Conservation (phyloP, 2,113 vertebrate species). For the Triplophysa tibetana region DNA sequence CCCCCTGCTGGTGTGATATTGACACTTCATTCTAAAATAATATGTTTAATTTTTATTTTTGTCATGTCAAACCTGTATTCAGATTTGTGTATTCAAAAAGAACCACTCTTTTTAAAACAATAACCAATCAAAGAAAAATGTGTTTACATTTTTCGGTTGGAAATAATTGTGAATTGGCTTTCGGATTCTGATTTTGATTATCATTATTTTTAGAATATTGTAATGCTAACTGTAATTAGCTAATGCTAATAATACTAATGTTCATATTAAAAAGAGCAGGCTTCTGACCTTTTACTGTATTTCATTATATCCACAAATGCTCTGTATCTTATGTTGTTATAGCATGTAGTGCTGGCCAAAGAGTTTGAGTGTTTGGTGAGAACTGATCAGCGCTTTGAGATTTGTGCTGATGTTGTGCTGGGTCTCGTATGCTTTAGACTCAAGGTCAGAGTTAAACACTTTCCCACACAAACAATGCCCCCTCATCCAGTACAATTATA, state of each 20-base stretch:
- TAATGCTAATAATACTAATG: too few relatives aligned
- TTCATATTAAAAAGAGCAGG: too few relatives aligned
- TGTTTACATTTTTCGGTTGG: too few relatives aligned
- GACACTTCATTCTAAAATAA: not conserved
- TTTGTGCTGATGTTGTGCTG: conserved; percentile 85
- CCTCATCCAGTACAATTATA: not conserved
- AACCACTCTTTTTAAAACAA: too few relatives aligned
- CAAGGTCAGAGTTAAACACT: conserved; percentile 78
- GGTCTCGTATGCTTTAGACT: conserved; percentile 95
- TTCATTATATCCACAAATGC: not conserved
- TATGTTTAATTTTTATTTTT: too few relatives aligned
- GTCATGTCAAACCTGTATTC: not conserved
- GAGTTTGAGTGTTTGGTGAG: conserved; percentile 86
- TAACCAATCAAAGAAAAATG: too few relatives aligned
- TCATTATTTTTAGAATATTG: too few relatives aligned
- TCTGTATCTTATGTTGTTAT: conserved; percentile 24
- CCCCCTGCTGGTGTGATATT: conserved; percentile 30
- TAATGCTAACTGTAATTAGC: too few relatives aligned
- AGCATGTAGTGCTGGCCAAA: conserved; percentile 88
- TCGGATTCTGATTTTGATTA: not conserved
- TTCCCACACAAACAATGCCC: not conserved
- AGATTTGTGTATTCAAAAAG: not conserved
- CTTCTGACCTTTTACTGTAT: too few relatives aligned
- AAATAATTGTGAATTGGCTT: not conserved
- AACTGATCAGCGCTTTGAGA: conserved; percentile 87